phyloP scores from a whole-genome alignment of 2,113 vertebrate species.

The Tragelaphus strepsiceros region DNA sequence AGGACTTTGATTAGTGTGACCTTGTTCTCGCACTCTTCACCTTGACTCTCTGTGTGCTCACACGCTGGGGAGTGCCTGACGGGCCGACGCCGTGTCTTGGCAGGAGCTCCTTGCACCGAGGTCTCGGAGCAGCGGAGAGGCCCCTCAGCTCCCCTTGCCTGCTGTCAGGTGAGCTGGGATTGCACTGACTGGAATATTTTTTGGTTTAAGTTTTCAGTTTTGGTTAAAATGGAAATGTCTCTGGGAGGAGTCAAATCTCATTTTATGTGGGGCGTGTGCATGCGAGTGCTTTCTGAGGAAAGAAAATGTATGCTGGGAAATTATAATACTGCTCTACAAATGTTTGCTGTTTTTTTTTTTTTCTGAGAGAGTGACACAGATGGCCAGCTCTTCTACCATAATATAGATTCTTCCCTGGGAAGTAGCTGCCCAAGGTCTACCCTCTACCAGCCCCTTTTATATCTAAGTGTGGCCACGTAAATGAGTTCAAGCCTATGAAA shows the following conservation, averaged over 20 bases:
- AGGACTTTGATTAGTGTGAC: not conserved
- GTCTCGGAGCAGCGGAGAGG: not conserved
- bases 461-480: not conserved
- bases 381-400: not conserved
- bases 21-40: not conserved
- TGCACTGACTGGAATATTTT: not conserved
- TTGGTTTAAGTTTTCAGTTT: not conserved
- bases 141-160: too few species aligned
- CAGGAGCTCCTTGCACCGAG: not conserved
- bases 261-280: not conserved
- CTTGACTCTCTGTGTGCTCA: not conserved
- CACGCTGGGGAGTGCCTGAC: not conserved
- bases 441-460: not conserved
- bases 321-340: not conserved
- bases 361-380: not conserved
- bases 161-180: not conserved
- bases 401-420: not conserved
- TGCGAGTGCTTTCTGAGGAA: not conserved
- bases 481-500: not conserved
- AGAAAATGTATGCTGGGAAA: not conserved
- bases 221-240: constrained; percentile 5
- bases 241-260: not conserved
- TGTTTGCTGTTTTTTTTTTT: not conserved
- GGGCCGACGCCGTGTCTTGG: not conserved
- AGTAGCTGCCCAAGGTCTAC: not conserved